These are phyloP conservation scores for Scalopus aquaticus DNA, from an alignment of 2,113 vertebrate species.

Conservation along the genomic window DNA sequence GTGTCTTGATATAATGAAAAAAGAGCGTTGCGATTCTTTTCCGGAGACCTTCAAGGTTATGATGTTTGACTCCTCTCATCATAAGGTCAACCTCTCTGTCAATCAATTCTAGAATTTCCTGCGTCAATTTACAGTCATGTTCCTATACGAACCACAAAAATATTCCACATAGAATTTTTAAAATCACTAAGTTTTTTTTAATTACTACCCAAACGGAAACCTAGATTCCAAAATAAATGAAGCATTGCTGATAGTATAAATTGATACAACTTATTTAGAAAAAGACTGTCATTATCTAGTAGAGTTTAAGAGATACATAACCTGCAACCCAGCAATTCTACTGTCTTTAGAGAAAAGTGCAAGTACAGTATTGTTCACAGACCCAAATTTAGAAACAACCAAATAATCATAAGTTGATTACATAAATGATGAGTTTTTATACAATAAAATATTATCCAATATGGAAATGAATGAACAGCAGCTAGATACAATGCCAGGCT, in stretches of 20 bases:
- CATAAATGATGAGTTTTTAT: not conserved
- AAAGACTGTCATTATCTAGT: not conserved
- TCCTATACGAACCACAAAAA: constrained; percentile 85
- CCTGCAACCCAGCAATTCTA: not conserved
- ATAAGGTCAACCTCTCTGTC: constrained; percentile 94
- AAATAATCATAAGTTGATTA: not conserved
- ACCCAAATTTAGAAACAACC: not conserved
- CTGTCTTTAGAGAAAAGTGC: not conserved
- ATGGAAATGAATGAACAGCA: not conserved
- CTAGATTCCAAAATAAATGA: not conserved
- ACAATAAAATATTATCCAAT: not conserved
- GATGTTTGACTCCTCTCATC: constrained; percentile 86
- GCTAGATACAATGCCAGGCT: not conserved
- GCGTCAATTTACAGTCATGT: constrained; percentile 90
- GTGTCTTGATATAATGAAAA: constrained; percentile 94
- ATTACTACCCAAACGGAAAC: not conserved
- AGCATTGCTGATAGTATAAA: not conserved
- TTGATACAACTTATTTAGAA: not conserved
- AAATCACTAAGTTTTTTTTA: constrained; percentile 25
- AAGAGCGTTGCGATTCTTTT: constrained; percentile 95
- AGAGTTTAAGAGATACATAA: not conserved
- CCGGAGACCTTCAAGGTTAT: constrained; percentile 92
- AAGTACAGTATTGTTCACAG: not conserved
- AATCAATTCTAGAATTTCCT: constrained; percentile 92
- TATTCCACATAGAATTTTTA: not conserved